These are phyloP conservation scores for Euleptes europaea DNA, from an alignment of 2,113 vertebrate genomes.

Conservation along the genomic window DNA sequence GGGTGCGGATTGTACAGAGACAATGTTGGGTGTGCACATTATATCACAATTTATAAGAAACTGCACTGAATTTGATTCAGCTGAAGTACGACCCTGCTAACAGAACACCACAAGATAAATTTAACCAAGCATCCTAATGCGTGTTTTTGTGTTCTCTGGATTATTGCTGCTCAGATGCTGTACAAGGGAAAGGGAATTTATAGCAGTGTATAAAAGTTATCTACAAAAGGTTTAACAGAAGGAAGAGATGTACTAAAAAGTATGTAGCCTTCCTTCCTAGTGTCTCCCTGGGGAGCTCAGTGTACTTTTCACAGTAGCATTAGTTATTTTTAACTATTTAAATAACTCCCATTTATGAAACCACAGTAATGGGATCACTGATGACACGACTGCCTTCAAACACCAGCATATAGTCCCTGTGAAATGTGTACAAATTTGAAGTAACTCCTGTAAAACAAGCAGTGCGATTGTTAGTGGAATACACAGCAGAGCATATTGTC, in stretches of 20 bases:
- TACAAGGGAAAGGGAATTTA: not conserved
- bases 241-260: not conserved
- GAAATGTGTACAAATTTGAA: not conserved
- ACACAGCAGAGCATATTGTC: not conserved
- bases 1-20: not conserved
- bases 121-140: not conserved
- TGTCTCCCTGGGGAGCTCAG: not conserved
- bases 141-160: not conserved
- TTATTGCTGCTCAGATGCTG: not conserved
- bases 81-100: too few species aligned
- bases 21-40: not conserved
- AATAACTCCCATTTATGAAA: not conserved
- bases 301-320: too few species aligned
- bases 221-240: too few species aligned
- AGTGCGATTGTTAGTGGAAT: too few species aligned
- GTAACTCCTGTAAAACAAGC: not conserved
- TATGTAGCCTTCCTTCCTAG: not conserved
- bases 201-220: not conserved
- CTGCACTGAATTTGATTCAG: not conserved
- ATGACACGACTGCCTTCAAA: not conserved
- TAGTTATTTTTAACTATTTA: not conserved
- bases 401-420: not conserved
- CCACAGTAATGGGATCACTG: not conserved
- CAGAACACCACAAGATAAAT: not conserved
- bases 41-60: not conserved